Conservation (phyloP, 2,113 vertebrate genomes). For the Mugil cephalus region DNA sequence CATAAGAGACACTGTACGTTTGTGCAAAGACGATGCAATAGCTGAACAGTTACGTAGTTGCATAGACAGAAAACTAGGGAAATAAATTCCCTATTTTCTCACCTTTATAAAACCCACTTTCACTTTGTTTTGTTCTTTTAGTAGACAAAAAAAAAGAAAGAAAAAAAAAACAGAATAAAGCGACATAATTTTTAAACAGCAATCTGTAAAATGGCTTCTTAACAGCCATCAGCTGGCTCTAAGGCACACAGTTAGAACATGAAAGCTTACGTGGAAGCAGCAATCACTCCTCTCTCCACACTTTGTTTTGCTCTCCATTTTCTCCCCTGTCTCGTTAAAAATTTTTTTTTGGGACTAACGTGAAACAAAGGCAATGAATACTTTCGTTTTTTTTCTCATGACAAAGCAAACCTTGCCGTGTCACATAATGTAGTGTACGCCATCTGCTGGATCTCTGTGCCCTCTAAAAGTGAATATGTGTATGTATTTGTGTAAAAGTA, state of each 20-base stretch:
- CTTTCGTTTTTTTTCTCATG: conserved; percentile 36
- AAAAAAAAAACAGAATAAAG: conserved; percentile 47
- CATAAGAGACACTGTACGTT: conserved; percentile 43
- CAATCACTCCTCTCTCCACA: conserved; percentile 39
- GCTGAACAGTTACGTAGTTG: conserved; percentile 57
- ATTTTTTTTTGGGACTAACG: conserved; percentile 17
- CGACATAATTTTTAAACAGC: conserved; percentile 49
- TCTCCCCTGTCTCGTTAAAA: conserved; percentile 34
- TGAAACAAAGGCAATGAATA: conserved; percentile 32
- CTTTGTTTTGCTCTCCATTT: conserved; percentile 53
- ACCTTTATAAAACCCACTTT: conserved; percentile 29
- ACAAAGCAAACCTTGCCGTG: conserved; percentile 38
- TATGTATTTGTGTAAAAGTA: conserved; percentile 50
- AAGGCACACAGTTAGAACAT: conserved; percentile 78
- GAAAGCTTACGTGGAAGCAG: conserved; percentile 69
- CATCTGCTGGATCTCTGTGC: conserved; percentile 56
- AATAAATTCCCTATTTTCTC: conserved; percentile 59
- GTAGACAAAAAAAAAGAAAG: conserved; percentile 53
- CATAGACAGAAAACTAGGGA: conserved; percentile 71
- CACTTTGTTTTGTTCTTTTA: conserved; percentile 56
- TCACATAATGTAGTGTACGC: conserved; percentile 54
- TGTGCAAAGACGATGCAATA: conserved; percentile 68
- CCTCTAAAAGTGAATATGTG: conserved; percentile 53
- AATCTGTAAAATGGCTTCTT: conserved; percentile 60
- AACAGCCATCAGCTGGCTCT: conserved; percentile 61